A percentile compares a stretch with the other conserved stretches of the same genome.
phyloP scores from a whole-genome alignment of 2,888 invertebrate genomes.

The Balanococcus diminutus region DNA sequence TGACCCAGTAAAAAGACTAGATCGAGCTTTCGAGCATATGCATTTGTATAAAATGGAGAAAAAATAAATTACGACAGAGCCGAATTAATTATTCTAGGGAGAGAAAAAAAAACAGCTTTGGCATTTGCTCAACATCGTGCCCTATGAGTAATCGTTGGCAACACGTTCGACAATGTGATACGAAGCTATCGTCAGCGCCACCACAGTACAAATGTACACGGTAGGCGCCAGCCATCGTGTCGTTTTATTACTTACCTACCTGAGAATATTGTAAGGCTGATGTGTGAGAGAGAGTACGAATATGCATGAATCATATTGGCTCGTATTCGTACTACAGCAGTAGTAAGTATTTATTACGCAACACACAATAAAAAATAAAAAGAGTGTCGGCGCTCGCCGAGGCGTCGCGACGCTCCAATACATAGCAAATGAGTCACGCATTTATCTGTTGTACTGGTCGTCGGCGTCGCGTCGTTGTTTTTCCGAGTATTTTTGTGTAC shows the following conservation, averaged over 20 bases:
- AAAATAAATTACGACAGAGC: neutral
- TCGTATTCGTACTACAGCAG: neutral
- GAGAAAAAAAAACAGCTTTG: neutral
- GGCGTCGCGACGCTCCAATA: slow-evolving; percentile 9
- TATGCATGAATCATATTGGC: neutral
- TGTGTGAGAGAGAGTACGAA: too few species aligned
- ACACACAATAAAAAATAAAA: neutral
- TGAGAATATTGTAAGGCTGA: neutral
- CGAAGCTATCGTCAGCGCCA: neutral
- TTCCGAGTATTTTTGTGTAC: neutral
- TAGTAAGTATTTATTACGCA: neutral
- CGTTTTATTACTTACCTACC: neutral
- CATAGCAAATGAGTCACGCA: neutral
- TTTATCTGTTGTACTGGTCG: neutral
- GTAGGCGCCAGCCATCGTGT: neutral
- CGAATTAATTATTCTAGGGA: neutral
- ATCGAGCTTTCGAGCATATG: neutral
- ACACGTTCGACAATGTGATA: neutral
- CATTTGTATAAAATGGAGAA: neutral
- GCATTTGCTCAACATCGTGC: neutral
- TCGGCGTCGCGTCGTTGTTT: neutral
- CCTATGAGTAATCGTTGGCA: neutral
- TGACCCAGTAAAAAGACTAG: neutral
- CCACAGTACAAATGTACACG: neutral
- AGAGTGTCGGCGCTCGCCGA: neutral